Base-by-base conservation (phyloP, 2,797 vertebrate genomes). In the Antennarius maculatus region DNA sequence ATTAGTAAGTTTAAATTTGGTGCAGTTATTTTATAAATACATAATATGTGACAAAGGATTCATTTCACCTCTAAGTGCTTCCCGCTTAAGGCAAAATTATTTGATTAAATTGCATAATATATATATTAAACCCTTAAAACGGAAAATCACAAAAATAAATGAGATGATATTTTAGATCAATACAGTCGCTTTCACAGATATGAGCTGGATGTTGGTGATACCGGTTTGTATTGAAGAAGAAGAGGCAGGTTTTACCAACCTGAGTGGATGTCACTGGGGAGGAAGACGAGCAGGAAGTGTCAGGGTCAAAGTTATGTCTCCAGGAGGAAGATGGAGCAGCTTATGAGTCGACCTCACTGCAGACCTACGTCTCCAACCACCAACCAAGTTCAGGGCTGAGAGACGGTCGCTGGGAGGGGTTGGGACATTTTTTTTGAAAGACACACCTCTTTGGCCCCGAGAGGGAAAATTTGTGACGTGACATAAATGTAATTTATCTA, bases 391-490 rank as follows among this genome's bases (percentile, higher is more conserved):
- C 80, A 75, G 88, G 90, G 85, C 85, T 81, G 62, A 74, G 71
- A 83, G 81, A 79, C 74, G 75, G 76, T 79, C 75, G 45, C 78
- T 91, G 91, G 91, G 91, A 89, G 88, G 90, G 86, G 89, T 87
- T 69, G 86, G 82, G 79, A 81, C 69, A 88, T 85, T 59, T 81
- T 88, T 23, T 81, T 74, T 52, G 14, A 64, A 87, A 83, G 90
- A 90, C 92, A 93, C 92, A 85, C 93, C 93, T 88, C 91, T 90
- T 81, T 71, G 63, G 66, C 76, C 57, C 82, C 69, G 49, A 70
- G 64, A 83, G 69, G 54, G 51, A 72, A 41, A 81, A 69, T 15
- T 43, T 43, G 16, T 61, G 17, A 18, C 28, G 37, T 64, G 13
- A 46, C 23, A 54, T 27, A 43, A 10, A 13, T 46, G 47, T 53